These are phyloP conservation scores for Antidorcas marsupialis DNA, from an alignment of 2,113 vertebrate genomes.

Conservation along the genomic window DNA sequence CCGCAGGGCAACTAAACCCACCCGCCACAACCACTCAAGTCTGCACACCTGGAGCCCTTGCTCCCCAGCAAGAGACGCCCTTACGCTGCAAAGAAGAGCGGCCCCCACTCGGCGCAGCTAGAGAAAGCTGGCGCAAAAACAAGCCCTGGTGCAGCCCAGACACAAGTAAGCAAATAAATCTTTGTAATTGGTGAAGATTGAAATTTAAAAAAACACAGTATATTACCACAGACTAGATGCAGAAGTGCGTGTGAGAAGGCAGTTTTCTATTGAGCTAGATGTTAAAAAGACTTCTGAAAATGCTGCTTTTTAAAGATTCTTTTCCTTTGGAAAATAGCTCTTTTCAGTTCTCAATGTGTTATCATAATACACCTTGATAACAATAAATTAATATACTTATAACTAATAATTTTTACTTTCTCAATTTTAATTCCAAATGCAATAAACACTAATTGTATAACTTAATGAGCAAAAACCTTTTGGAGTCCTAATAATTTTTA, in stretches of 20 bases:
- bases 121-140: neutral
- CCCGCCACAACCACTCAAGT: neutral
- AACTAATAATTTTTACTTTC: neutral
- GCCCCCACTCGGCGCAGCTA: neutral
- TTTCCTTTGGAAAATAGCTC: neutral
- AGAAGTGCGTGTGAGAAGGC: neutral
- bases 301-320: neutral
- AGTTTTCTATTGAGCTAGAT: neutral
- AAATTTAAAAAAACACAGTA: neutral
- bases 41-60: neutral
- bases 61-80: neutral
- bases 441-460: neutral
- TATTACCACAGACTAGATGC: neutral
- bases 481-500: neutral
- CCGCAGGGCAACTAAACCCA: neutral
- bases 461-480: neutral
- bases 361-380: neutral
- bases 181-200: neutral
- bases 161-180: neutral
- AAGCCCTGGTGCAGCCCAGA: neutral
- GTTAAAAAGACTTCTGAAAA: neutral
- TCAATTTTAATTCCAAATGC: neutral
- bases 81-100: rapidly evolving
- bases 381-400: neutral
- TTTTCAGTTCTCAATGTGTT: neutral